Evolutionary conservation across 2,113 vertebrate genomes (phyloP).

Genomic region (Nanorana parkeri): DNA sequence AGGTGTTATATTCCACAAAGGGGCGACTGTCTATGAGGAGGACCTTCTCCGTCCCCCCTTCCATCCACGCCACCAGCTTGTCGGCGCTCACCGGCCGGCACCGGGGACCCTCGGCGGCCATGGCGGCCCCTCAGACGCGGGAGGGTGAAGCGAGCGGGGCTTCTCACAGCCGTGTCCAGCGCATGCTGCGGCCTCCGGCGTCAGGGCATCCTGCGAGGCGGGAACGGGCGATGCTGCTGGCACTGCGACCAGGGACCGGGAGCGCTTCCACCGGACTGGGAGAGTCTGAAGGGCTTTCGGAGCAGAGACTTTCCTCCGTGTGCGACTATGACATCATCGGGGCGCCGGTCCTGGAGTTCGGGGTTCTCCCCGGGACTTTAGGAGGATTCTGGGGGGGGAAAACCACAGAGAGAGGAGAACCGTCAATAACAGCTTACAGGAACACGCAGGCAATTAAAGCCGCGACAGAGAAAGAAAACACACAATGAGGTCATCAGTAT

Average conservation of each 20-base stretch:
- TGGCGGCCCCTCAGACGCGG: conserved; percentile 71
- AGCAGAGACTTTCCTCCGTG: conserved; percentile 61
- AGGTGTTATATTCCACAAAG: conserved; percentile 93
- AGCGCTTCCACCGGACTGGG: too few species aligned
- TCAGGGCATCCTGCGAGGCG: conserved; percentile 81
- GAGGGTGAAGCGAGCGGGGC: conserved; percentile 75
- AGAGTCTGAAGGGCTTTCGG: too few species aligned
- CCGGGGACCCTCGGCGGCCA: conserved; percentile 76
- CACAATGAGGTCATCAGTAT: background rate
- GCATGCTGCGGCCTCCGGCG: conserved; percentile 66
- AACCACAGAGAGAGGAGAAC: background rate
- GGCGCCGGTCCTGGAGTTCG: background rate
- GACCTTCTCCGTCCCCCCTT: conserved; percentile 84
- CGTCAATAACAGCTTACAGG: background rate
- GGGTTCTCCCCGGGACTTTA: background rate
- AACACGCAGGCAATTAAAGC: conserved; percentile 55
- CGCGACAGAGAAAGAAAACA: background rate
- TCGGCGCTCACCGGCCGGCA: conserved; percentile 79
- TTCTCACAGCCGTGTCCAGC: conserved; percentile 82
- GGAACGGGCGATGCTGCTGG: background rate
- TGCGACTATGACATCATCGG: conserved; percentile 77
- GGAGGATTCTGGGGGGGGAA: background rate
- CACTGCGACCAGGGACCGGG: conserved; percentile 53
- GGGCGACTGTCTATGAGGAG: conserved; percentile 94
- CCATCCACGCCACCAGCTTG: conserved; percentile 88